phyloP scores from a whole-genome alignment of 2,797 vertebrate species.

The Megalops cyprinoides region DNA sequence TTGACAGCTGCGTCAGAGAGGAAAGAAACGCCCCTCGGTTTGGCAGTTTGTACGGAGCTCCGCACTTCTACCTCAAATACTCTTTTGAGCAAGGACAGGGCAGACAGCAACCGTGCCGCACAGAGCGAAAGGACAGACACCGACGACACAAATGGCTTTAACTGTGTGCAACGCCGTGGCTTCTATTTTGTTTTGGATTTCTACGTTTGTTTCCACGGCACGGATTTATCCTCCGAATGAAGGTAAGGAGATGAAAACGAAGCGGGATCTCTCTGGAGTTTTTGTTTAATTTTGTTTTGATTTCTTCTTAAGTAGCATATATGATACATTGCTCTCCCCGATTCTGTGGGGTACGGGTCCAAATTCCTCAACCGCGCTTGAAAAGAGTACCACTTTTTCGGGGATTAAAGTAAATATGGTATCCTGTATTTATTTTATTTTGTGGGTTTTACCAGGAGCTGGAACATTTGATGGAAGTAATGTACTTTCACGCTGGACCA shows the following conservation, averaged over 20 bases:
- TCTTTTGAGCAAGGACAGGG: conserved; percentile 93
- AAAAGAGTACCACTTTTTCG: not conserved
- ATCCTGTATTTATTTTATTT: not conserved
- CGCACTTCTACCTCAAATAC: conserved; percentile 81
- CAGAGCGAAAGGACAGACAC: conserved; percentile 58
- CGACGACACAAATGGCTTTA: conserved; percentile 78
- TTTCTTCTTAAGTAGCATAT: conserved; percentile 28
- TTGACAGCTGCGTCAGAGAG: conserved; percentile 51
- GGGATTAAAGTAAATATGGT: not conserved
- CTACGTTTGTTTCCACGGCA: conserved; percentile 78
- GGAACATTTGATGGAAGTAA: conserved; percentile 5
- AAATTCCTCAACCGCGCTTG: conserved; percentile 3
- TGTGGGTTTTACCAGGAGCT: not conserved
- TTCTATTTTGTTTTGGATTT: conserved; percentile 76
- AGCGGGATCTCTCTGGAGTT: conserved; percentile 20
- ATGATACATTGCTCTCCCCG: not conserved
- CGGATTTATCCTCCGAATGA: conserved; percentile 90
- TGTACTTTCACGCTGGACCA: not conserved
- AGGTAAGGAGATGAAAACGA: conserved; percentile 74
- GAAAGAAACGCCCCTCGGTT: conserved; percentile 71
- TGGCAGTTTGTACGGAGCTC: conserved; percentile 75
- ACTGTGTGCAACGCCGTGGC: conserved; percentile 70
- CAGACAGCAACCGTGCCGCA: conserved; percentile 72
- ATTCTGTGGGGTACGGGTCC: not conserved
- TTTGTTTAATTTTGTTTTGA: conserved; percentile 21